These are phyloP conservation scores for Drosophila mojavensis DNA, from an alignment of 1,140 invertebrate genomes.

Conservation along the genomic window DNA sequence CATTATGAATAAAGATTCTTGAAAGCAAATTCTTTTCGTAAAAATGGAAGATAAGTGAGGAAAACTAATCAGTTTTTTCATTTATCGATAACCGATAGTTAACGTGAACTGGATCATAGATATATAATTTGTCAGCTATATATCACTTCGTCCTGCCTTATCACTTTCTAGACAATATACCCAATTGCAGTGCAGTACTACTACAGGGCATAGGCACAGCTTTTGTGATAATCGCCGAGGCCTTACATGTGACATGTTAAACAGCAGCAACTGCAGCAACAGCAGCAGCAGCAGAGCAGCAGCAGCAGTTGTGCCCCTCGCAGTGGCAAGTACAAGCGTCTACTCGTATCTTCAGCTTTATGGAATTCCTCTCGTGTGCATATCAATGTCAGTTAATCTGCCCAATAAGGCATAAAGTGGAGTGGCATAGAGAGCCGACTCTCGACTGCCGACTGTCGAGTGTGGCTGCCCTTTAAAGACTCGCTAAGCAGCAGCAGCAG, in stretches of 20 bases:
- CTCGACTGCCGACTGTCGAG: not conserved
- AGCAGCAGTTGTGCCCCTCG: constrained; percentile 18
- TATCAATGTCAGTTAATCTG: constrained; percentile 60
- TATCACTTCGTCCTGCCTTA: not conserved
- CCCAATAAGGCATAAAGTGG: constrained; percentile 50
- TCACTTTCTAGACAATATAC: constrained; percentile 4
- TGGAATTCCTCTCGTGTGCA: constrained; percentile 46
- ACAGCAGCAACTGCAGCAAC: constrained; percentile 28
- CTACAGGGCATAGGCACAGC: constrained; percentile 34
- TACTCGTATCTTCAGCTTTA: constrained; percentile 41
- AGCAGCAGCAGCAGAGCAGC: constrained; percentile 5
- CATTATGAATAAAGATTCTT: not conserved
- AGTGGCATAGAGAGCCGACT: not conserved
- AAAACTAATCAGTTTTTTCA: not conserved
- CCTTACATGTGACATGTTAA: constrained; percentile 53
- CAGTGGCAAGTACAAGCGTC: constrained; percentile 34
- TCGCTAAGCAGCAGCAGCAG: constrained; percentile 5
- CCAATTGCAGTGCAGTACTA: not conserved
- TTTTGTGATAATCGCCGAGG: constrained; percentile 46
- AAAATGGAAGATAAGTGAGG: not conserved
- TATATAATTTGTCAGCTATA: not conserved
- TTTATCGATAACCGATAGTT: not conserved
- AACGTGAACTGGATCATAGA: not conserved
- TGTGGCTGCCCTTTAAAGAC: constrained; percentile 31
- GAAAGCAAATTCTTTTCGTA: not conserved